Conservation (phyloP, 2,113 vertebrate genomes). For the Trichomycterus rosablanca region DNA sequence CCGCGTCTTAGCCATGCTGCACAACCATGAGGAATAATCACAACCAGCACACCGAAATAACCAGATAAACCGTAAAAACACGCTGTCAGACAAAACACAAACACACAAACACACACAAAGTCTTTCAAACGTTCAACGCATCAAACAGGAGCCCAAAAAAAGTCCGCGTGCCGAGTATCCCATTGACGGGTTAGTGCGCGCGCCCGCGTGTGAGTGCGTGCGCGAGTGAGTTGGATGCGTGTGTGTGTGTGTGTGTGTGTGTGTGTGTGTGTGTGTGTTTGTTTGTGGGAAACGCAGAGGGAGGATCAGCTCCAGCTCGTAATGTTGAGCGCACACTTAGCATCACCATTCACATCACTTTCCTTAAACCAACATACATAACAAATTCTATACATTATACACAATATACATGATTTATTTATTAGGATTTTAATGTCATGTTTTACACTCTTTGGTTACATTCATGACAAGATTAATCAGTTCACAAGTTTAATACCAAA, state of each 20-base stretch:
- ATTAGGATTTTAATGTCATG: too few relatives aligned
- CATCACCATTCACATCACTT: constrained; percentile 48
- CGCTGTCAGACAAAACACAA: background rate
- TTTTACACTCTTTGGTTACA: too few relatives aligned
- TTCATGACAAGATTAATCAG: too few relatives aligned
- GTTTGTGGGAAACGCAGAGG: constrained; percentile 26
- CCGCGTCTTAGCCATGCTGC: constrained; percentile 65
- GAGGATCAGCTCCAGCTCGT: constrained; percentile 49
- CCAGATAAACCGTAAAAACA: background rate
- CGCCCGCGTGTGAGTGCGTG: constrained; percentile 29
- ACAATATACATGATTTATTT: too few relatives aligned
- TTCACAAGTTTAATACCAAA: too few relatives aligned
- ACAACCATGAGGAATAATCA: constrained; percentile 64
- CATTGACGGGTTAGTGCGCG: constrained; percentile 54
- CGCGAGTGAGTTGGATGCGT: background rate
- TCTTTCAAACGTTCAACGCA: constrained; percentile 12
- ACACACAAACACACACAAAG: background rate
- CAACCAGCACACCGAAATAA: constrained; percentile 1
- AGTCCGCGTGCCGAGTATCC: constrained; percentile 58
- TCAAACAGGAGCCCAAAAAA: constrained; percentile 40
- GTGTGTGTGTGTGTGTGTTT: constrained; percentile 20
- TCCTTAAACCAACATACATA: background rate
- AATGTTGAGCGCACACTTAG: constrained; percentile 49
- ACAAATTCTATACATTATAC: background rate
- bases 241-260: background rate